Evolutionary conservation across 2,888 invertebrate genomes (phyloP).

Genomic region (Eupithecia vulgata): DNA sequence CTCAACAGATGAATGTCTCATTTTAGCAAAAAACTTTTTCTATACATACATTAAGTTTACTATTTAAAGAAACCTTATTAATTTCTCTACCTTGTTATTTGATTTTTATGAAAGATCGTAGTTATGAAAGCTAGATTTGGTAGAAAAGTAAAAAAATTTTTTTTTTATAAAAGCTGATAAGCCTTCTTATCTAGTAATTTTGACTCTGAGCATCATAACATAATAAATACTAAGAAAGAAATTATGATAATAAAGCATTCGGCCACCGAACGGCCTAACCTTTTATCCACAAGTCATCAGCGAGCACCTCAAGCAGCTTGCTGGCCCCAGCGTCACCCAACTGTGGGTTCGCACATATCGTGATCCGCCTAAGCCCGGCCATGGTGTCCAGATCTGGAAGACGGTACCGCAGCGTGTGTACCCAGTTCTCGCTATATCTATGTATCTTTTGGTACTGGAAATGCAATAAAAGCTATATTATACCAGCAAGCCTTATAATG

Average conservation of each 20-base stretch:
- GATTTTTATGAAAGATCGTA: too few species aligned
- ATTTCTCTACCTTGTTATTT: too few species aligned
- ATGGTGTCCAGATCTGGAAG: conserved; percentile 89
- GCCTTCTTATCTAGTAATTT: background rate
- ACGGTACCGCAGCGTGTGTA: conserved; percentile 90
- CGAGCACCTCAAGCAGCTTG: conserved; percentile 86
- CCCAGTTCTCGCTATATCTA: conserved; percentile 92
- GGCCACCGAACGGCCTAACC: conserved; percentile 56
- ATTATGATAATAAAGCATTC: background rate
- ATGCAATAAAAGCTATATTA: background rate
- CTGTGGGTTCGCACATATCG: conserved; percentile 87
- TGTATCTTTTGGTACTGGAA: conserved; percentile 87
- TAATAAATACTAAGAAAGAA: background rate
- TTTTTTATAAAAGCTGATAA: background rate
- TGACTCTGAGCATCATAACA: too few species aligned
- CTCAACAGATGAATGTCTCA: too few species aligned
- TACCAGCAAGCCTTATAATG: too few species aligned
- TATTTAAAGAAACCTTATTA: too few species aligned
- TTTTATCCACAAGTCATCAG: conserved; percentile 92
- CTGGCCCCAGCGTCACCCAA: conserved; percentile 86
- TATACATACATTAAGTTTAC: too few species aligned
- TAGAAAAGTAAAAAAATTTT: too few species aligned
- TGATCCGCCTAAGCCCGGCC: conserved; percentile 88
- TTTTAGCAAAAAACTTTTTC: too few species aligned
- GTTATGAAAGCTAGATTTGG: too few species aligned